Conservation (phyloP, 2,797 vertebrate genomes). For the Parauchenoglanis ngamensis region DNA sequence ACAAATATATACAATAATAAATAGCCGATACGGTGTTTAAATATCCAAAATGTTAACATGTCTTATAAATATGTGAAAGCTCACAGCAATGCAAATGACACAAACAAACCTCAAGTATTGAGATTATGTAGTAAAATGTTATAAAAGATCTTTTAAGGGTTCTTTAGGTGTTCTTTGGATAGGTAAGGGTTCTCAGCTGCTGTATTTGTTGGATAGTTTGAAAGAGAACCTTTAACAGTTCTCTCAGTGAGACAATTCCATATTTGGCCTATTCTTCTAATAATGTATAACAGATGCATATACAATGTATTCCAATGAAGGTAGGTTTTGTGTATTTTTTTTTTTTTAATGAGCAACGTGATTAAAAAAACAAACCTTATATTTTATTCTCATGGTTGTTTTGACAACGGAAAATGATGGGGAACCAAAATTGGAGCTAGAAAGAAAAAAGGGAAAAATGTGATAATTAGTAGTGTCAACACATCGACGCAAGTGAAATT, state of each 20-base stretch:
- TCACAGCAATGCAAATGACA: neutral
- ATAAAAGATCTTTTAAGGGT: neutral
- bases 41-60: neutral
- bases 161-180: neutral
- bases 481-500: neutral
- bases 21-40: neutral
- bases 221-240: neutral
- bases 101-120: neutral
- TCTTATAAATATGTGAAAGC: neutral
- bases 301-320: neutral
- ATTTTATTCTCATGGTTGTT: constrained; percentile 44
- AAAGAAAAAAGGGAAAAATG: constrained; percentile 46
- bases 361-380: constrained; percentile 26
- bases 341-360: neutral
- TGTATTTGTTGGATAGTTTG: neutral
- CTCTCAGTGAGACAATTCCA: neutral
- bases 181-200: neutral
- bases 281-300: neutral
- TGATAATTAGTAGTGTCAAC: neutral
- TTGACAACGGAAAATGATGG: constrained; percentile 67
- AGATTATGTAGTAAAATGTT: neutral
- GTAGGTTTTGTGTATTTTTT: neutral
- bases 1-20: neutral
- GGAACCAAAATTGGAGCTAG: constrained; percentile 76
- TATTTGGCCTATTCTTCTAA: too few species aligned